Base-by-base conservation (phyloP, 2,113 vertebrate species). In the Neolamprologus sp. region DNA sequence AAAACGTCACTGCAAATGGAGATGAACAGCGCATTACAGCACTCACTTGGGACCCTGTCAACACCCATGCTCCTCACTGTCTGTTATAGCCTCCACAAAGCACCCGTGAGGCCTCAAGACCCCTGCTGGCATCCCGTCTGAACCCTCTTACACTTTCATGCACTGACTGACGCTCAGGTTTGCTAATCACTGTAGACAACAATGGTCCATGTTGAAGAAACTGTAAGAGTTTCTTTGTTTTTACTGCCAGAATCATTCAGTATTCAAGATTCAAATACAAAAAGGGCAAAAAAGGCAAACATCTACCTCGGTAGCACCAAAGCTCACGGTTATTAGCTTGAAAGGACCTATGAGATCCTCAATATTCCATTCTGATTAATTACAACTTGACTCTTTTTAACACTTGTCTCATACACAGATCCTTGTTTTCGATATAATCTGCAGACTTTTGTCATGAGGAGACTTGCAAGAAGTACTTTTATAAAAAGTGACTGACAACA, bases 11-110 rank as follows among this genome's bases (percentile, higher is more conserved):
- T 47, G n/a, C 85, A 95, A 95, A 95, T 95, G 83, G 91, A 96
- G 93, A 96, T 85, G 93, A 94, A 94, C 95, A 94, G 93, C 87
- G 23, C 93, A 94, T 95, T 94, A 94, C 94, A 58, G 88, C 58
- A 49, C 91, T 94, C 94, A 94, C 95, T 91, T 91, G 87, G 90
- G 85, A 85, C 89, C 91, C 93, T 96, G 96, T 96, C 96, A 95
- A 94, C 94, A 95, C 92, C 91, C 87, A 93, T 95, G 90, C 92
- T 95, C 89, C 91, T 95, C 90, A 84, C 93, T 95, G 95, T 96
- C 95, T 93, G 92, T 92, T 93, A 90, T 33, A 86, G 88, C 85
- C 57, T 87, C 88, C 85, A 82, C 51, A 94, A 86, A 87, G 83
- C 86, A 91, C 93, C 88, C 88, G 54, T 87, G 93, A 92, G 92